Conservation (phyloP, 2,888 invertebrate species). For the Ennomos fuscantarius region DNA sequence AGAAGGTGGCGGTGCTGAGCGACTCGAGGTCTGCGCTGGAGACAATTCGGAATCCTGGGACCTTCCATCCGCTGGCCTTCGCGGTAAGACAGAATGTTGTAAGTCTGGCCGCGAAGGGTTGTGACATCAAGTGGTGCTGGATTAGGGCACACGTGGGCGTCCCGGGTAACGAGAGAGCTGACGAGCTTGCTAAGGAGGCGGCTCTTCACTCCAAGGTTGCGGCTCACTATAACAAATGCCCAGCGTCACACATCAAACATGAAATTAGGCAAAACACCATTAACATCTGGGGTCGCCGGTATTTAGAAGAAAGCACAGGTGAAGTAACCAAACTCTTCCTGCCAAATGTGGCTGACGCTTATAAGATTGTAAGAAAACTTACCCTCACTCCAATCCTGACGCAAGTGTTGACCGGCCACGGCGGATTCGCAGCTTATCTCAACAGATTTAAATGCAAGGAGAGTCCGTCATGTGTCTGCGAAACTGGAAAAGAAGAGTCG, state of each 20-base stretch:
- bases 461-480: too few species aligned
- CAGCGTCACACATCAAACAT: too few species aligned
- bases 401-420: conserved; percentile 2
- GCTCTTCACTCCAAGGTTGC: not conserved
- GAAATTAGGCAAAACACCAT: not conserved
- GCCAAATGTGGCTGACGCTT: not conserved
- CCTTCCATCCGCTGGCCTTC: conserved; percentile 14
- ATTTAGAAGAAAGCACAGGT: not conserved
- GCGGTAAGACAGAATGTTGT: conserved; percentile 3
- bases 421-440: not conserved
- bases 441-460: too few species aligned
- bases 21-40: conserved; percentile 22
- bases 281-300: not conserved
- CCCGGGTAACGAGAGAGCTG: conserved; percentile 12
- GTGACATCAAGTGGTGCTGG: conserved; percentile 2
- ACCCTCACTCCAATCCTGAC: not conserved
- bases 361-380: not conserved
- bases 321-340: not conserved
- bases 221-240: too few species aligned
- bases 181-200: conserved; percentile 11
- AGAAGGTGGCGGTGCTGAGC: conserved; percentile 1
- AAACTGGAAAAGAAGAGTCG: too few species aligned
- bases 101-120: not conserved
- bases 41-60: not conserved
- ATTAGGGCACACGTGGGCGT: conserved; percentile 5